Percentiles rank a stretch among this genome's conserved stretches.
These are phyloP conservation scores for Dissostichus mawsoni DNA, from an alignment of 2,113 vertebrate species.

Conservation along the genomic window DNA sequence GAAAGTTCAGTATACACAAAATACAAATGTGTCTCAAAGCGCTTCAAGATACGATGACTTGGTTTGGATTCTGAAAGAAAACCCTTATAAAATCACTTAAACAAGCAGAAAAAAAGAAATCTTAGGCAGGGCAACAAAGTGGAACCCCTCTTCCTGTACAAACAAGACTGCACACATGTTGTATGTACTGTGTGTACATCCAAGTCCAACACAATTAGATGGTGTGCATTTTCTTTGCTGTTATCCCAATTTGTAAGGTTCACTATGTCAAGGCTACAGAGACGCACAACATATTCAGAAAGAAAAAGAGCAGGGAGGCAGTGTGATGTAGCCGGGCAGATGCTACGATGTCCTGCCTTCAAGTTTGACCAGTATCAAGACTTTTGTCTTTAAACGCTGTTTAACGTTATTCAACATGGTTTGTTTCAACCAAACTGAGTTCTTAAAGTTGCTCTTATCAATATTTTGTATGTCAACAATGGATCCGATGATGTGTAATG, in stretches of 20 bases:
- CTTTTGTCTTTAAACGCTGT: neutral
- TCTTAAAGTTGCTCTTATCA: neutral
- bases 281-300: neutral
- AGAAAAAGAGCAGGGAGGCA: neutral
- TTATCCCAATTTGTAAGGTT: constrained; percentile 26
- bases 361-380: neutral
- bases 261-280: neutral
- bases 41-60: neutral
- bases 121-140: neutral
- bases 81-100: neutral
- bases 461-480: neutral
- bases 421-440: neutral
- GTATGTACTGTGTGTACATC: neutral
- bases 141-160: neutral
- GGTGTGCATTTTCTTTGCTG: neutral
- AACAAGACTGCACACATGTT: neutral
- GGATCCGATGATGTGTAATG: neutral
- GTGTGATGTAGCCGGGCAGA: neutral
- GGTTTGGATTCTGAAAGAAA: neutral
- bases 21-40: neutral
- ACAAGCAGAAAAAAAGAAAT: neutral
- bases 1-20: neutral
- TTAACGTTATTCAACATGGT: neutral
- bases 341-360: neutral
- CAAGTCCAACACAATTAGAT: neutral